phyloP scores from a whole-genome alignment of 2,797 vertebrate genomes.

The Pterois miles region DNA sequence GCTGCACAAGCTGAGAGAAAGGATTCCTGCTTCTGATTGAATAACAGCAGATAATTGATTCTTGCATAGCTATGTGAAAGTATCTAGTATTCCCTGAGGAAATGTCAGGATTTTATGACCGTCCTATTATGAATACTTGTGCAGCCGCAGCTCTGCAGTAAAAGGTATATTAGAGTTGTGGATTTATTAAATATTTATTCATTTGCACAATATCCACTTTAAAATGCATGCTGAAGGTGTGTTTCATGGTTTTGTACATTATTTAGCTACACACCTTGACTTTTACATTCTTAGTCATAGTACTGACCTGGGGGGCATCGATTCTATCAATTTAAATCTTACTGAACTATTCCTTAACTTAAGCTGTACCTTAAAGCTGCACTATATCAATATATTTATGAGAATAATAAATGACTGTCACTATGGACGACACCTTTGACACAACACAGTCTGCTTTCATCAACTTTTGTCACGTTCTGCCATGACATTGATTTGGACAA shows the following conservation, averaged over 20 bases:
- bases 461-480: too few species aligned
- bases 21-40: constrained; percentile 14
- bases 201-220: not conserved
- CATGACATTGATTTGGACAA: too few species aligned
- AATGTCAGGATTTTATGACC: constrained; percentile 33
- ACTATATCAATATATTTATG: too few species aligned
- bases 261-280: not conserved
- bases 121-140: constrained; percentile 7
- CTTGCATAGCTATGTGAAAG: constrained; percentile 6
- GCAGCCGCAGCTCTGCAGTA: not conserved
- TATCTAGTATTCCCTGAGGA: constrained; percentile 15
- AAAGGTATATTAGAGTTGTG: constrained; percentile 8
- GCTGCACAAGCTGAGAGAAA: not conserved
- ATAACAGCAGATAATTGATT: constrained; percentile 43
- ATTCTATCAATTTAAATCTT: not conserved
- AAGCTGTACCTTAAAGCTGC: not conserved
- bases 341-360: not conserved
- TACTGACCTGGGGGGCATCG: not conserved
- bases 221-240: constrained; percentile 13
- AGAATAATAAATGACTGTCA: not conserved
- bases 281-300: not conserved
- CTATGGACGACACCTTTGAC: too few species aligned
- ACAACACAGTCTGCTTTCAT: too few species aligned
- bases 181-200: constrained; percentile 40
- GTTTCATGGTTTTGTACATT: constrained; percentile 7